Evolutionary conservation across 2,888 invertebrate genomes (phyloP).

Genomic region (Cantharis nigra): DNA sequence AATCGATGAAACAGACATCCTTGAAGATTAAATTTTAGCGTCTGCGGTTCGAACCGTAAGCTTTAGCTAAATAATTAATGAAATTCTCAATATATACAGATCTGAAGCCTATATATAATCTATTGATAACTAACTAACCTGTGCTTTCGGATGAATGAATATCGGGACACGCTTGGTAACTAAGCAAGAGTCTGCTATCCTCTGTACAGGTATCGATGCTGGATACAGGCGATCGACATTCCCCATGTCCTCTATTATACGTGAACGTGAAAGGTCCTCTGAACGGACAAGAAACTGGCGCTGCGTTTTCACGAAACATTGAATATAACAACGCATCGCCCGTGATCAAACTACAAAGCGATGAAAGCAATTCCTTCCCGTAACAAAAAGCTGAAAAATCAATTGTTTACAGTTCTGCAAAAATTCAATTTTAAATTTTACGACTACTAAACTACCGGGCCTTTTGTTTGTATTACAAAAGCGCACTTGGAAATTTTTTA

Average conservation of each 20-base stretch:
- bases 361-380: constrained; percentile 73
- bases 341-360: constrained; percentile 84
- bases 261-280: constrained; percentile 90
- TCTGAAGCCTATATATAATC: background rate
- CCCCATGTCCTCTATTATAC: constrained; percentile 89
- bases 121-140: constrained; percentile 60
- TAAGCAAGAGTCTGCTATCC: constrained; percentile 84
- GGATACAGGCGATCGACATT: constrained; percentile 86
- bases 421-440: background rate
- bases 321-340: constrained; percentile 88
- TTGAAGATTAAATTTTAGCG: background rate
- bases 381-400: constrained; percentile 73
- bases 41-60: background rate
- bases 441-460: background rate
- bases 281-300: constrained; percentile 88
- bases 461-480: background rate
- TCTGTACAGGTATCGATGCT: constrained; percentile 94
- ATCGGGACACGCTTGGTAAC: constrained; percentile 93
- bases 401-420: background rate
- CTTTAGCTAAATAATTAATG: background rate
- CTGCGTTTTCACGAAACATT: constrained; percentile 86
- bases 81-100: background rate
- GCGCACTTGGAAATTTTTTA: background rate
- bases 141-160: constrained; percentile 89
- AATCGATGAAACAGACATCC: background rate